Evolutionary conservation across 2,797 vertebrate genomes (phyloP).

Genomic region (Delichon dasypus): DNA sequence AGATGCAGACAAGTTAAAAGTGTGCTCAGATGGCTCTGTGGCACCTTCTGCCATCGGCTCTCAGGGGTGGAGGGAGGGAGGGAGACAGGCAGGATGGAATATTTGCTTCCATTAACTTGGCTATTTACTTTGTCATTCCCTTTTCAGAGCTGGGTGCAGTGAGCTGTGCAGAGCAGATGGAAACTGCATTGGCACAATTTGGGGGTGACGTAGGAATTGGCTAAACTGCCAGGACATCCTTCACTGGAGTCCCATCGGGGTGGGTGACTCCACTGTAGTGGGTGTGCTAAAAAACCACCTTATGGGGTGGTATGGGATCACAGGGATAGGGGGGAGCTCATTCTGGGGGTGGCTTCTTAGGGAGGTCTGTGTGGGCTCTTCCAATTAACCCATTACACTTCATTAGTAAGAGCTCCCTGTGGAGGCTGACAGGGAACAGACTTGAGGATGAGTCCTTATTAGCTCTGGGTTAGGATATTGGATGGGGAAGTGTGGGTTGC

Average conservation of each 20-base stretch:
- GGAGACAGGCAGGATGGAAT: neutral
- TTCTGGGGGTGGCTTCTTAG: neutral
- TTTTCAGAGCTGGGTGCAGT: neutral
- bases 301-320: neutral
- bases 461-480: neutral
- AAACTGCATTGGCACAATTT: neutral
- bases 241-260: neutral
- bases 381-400: neutral
- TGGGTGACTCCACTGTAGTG: neutral
- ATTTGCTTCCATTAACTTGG: neutral
- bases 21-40: neutral
- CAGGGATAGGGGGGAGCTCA: neutral
- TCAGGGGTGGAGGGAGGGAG: neutral
- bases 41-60: neutral
- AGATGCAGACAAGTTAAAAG: neutral
- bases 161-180: neutral
- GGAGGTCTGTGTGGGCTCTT: neutral
- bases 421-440: neutral
- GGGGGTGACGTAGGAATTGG: neutral
- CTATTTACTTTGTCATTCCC: constrained; percentile 48
- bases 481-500: neutral
- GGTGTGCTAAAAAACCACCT: neutral
- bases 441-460: neutral
- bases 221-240: neutral
- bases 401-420: neutral